These are phyloP conservation scores for Apodemia duryi DNA, from an alignment of 2,888 invertebrate species.

Conservation along the genomic window DNA sequence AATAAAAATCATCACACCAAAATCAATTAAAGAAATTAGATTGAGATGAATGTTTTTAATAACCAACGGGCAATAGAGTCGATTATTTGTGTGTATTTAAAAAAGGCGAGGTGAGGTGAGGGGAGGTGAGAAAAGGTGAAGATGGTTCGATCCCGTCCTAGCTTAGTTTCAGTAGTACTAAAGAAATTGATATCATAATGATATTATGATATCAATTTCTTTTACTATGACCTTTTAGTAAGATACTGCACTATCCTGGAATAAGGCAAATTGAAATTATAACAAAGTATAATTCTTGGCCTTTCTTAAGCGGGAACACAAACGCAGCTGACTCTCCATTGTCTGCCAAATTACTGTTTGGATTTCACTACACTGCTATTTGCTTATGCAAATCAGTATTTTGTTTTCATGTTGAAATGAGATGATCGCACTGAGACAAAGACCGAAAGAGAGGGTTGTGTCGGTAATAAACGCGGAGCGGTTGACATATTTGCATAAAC, in stretches of 20 bases:
- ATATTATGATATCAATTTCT: too few relatives aligned
- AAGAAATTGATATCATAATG: too few relatives aligned
- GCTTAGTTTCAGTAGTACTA: too few relatives aligned
- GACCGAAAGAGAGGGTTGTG: slow-evolving; percentile 34
- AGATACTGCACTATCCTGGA: not conserved
- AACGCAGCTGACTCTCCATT: slow-evolving; percentile 65
- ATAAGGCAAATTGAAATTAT: slow-evolving; percentile 5
- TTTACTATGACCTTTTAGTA: too few relatives aligned
- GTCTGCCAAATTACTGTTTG: slow-evolving; percentile 73
- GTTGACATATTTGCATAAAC: slow-evolving; percentile 64
- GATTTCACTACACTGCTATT: slow-evolving; percentile 71
- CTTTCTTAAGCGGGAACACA: slow-evolving; percentile 35
- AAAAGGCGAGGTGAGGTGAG: too few relatives aligned
- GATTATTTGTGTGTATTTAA: too few relatives aligned
- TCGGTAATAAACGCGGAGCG: slow-evolving; percentile 31
- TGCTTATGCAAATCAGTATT: slow-evolving; percentile 76
- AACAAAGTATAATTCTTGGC: slow-evolving; percentile 55
- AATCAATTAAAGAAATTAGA: too few relatives aligned
- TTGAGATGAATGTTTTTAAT: too few relatives aligned
- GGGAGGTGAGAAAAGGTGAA: too few relatives aligned
- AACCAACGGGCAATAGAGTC: too few relatives aligned
- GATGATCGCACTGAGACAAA: slow-evolving; percentile 35
- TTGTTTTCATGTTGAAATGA: slow-evolving; percentile 62
- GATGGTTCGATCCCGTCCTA: too few relatives aligned
- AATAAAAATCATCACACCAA: too few relatives aligned